A percentile compares a stretch with the other conserved stretches of the same genome.
phyloP scores from a whole-genome alignment of 2,113 vertebrate genomes.

The Platycercus adscitus region DNA sequence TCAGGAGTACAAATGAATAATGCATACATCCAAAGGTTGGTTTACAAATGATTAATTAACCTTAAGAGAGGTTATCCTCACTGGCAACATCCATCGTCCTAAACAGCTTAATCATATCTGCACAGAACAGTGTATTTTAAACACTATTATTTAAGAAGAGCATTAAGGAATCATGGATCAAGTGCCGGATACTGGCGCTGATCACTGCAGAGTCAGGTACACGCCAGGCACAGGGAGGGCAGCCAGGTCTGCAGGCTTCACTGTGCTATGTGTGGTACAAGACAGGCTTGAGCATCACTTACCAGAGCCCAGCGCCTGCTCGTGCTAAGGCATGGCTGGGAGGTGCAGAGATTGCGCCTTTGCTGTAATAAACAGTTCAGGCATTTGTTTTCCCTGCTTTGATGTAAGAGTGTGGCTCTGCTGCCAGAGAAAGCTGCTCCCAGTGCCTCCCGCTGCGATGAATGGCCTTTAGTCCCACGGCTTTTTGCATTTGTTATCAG shows the following conservation, averaged over 20 bases:
- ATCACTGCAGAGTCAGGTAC: fast-evolving
- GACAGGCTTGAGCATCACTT: not conserved
- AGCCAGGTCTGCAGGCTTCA: not conserved
- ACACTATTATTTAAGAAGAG: not conserved
- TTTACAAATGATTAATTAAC: conserved; percentile 64
- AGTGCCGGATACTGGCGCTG: fast-evolving
- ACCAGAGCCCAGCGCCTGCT: fast-evolving
- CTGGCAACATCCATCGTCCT: not conserved
- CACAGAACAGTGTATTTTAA: not conserved
- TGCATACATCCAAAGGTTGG: conserved; percentile 28
- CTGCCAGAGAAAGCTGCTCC: not conserved
- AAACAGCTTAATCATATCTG: not conserved
- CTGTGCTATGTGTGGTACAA: not conserved
- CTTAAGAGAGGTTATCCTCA: conserved; percentile 8
- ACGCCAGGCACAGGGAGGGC: fast-evolving
- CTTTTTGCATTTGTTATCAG: not conserved
- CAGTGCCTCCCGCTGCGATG: fast-evolving
- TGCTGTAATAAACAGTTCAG: not conserved
- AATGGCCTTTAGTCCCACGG: not conserved
- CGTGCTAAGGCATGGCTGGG: not conserved
- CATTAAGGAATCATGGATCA: fast-evolving
- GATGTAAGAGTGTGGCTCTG: not conserved
- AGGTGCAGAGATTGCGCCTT: not conserved
- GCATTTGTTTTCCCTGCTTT: not conserved
- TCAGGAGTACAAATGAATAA: conserved; percentile 14